Evolutionary conservation across 92 coral and sea anemone genomes (phyloP).

Genomic region (Bergia puertoricense): DNA sequence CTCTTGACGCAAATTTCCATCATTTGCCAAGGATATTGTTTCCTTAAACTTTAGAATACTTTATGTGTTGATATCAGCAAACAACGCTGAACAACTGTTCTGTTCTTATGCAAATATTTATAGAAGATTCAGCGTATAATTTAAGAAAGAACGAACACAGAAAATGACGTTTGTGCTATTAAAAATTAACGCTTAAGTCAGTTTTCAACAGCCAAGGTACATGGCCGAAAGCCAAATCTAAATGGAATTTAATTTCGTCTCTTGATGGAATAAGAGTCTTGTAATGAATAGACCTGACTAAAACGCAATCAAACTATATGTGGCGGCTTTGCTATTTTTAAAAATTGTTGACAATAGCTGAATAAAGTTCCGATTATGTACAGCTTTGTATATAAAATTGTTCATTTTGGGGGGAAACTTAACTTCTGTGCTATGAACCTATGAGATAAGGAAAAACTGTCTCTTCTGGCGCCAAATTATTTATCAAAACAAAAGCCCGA

Average conservation of each 20-base stretch:
- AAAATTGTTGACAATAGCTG: conserved; percentile 2
- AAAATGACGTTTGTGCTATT: conserved; percentile 52
- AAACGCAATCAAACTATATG: background rate
- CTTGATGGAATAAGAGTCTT: background rate
- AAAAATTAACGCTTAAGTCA: conserved; percentile 48
- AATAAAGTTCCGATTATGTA: conserved; percentile 22
- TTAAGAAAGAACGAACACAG: conserved; percentile 41
- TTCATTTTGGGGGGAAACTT: background rate
- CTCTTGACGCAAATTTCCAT: conserved; percentile 4
- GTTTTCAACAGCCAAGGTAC: conserved; percentile 6
- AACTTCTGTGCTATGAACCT: background rate
- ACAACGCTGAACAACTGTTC: conserved; percentile 46
- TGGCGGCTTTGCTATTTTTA: background rate
- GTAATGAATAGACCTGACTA: background rate
- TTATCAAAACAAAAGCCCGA: background rate
- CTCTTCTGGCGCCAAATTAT: background rate
- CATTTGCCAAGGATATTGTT: conserved; percentile 52
- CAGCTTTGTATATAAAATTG: conserved; percentile 23
- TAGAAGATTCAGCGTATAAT: conserved; percentile 43
- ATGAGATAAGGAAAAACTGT: background rate
- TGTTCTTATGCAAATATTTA: conserved; percentile 65
- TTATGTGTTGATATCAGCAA: conserved; percentile 54
- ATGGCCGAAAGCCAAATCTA: conserved; percentile 25
- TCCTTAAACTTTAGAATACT: conserved; percentile 59
- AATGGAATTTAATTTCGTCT: conserved; percentile 34